Conservation (phyloP, 2,888 invertebrate species). For the Plagodis pulveraria region DNA sequence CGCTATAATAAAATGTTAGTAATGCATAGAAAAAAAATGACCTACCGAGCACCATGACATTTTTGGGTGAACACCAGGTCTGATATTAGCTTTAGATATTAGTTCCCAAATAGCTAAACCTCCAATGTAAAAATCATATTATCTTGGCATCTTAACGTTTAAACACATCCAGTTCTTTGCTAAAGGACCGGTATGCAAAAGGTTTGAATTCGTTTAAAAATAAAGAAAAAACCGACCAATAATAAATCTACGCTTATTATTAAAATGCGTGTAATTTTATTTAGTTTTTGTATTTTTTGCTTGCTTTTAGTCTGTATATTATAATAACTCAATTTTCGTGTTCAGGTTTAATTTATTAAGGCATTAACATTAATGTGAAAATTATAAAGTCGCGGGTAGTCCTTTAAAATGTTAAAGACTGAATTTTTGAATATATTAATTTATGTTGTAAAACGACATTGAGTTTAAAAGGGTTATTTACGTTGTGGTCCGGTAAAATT, state of each 20-base stretch:
- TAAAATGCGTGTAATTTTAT: slow-evolving; percentile 46
- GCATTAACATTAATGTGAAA: slow-evolving; percentile 26
- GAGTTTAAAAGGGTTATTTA: background rate
- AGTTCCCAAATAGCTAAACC: no score
- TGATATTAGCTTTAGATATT: no score
- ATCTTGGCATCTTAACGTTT: slow-evolving; percentile 29
- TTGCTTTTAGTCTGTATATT: slow-evolving; percentile 29
- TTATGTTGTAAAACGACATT: background rate
- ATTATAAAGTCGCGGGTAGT: slow-evolving; percentile 9
- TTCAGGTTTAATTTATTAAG: slow-evolving; percentile 28
- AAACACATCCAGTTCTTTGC: slow-evolving; percentile 24
- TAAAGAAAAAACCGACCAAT: slow-evolving; percentile 25
- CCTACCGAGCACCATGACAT: no score
- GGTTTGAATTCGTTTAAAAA: slow-evolving; percentile 20
- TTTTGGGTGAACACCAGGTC: no score
- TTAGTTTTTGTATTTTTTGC: slow-evolving; percentile 38
- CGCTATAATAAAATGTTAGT: no score
- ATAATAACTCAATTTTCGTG: slow-evolving; percentile 38
- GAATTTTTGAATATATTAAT: slow-evolving; percentile 15
- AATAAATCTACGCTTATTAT: slow-evolving; percentile 50
- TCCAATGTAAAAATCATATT: background rate
- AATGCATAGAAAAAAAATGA: no score
- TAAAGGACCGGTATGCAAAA: slow-evolving; percentile 41
- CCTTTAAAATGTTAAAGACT: slow-evolving; percentile 12
- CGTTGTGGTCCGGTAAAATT: no score